Conservation (phyloP, 2,888 invertebrate species). For the Patella depressa region DNA sequence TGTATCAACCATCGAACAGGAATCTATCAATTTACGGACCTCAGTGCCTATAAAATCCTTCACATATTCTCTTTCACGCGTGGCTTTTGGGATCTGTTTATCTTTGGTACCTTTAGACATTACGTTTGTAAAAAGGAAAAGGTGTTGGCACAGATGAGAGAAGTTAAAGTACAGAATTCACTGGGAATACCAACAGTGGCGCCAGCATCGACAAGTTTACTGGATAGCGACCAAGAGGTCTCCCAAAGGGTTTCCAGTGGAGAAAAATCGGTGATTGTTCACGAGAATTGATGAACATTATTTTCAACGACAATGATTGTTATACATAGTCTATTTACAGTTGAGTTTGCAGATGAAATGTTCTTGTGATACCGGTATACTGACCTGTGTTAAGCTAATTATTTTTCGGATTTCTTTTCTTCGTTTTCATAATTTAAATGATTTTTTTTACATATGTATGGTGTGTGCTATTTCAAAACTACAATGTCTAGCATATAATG, state of each 20-base stretch:
- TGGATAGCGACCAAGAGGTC: slow-evolving; percentile 35
- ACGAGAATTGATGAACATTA: no score
- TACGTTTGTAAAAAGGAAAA: slow-evolving; percentile 53
- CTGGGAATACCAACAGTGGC: slow-evolving; percentile 30
- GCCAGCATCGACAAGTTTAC: slow-evolving; percentile 34
- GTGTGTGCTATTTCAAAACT: no score
- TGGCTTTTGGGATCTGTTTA: slow-evolving; percentile 55
- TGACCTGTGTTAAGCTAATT: no score
- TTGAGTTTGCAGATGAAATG: no score
- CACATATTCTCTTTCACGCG: slow-evolving; percentile 40
- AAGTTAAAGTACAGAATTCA: slow-evolving; percentile 27
- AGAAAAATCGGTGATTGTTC: slow-evolving; percentile 4
- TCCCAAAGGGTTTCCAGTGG: slow-evolving; percentile 21
- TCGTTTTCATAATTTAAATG: no score
- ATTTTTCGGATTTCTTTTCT: no score
- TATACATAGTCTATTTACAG: no score
- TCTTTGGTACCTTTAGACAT: slow-evolving; percentile 60
- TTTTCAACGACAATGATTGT: no score
- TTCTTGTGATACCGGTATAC: no score
- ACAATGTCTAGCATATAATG: no score
- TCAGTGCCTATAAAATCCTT: slow-evolving; percentile 23
- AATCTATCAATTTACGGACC: slow-evolving; percentile 17
- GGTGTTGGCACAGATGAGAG: slow-evolving; percentile 39
- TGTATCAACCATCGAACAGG: slow-evolving; percentile 33
- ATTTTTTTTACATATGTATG: no score